Evolutionary conservation across 2,113 vertebrate species (phyloP).

Genomic region (Melanostigma gelatinosum): DNA sequence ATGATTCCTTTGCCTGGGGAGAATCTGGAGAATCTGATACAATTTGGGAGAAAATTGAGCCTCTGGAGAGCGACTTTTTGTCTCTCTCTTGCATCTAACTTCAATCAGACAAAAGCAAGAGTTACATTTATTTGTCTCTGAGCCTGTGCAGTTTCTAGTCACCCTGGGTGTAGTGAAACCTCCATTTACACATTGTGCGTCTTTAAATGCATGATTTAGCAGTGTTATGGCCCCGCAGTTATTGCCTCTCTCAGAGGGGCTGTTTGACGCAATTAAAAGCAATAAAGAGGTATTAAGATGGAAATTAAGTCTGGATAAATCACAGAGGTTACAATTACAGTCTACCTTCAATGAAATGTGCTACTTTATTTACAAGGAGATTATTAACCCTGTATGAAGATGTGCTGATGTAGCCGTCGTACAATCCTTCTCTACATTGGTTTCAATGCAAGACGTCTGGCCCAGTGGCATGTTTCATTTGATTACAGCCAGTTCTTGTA

Average conservation of each 20-base stretch:
- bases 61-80: neutral
- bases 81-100: slow-evolving; percentile 3
- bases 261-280: slow-evolving; percentile 73
- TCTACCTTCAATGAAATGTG: slow-evolving; percentile 48
- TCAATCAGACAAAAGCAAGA: slow-evolving; percentile 16
- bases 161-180: slow-evolving; percentile 45
- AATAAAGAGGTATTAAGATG: slow-evolving; percentile 75
- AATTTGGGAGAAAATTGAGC: slow-evolving; percentile 46
- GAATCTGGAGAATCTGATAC: slow-evolving; percentile 51
- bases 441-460: slow-evolving; percentile 17
- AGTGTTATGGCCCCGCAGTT: slow-evolving; percentile 63
- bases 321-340: slow-evolving; percentile 64
- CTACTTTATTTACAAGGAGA: slow-evolving; percentile 58
- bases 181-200: slow-evolving; percentile 28
- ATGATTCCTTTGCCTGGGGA: slow-evolving; percentile 34
- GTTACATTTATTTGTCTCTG: slow-evolving; percentile 47
- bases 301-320: slow-evolving; percentile 74
- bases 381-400: slow-evolving; percentile 31
- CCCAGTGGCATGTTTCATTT: slow-evolving; percentile 3
- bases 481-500: slow-evolving; percentile 33
- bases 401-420: slow-evolving; percentile 12
- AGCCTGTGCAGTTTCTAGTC: slow-evolving; percentile 33
- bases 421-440: slow-evolving; percentile 6
- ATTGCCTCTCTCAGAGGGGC: slow-evolving; percentile 69
- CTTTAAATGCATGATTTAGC: slow-evolving; percentile 75